Base-by-base conservation (phyloP, 2,113 vertebrate genomes). In the Glareola pratincola region DNA sequence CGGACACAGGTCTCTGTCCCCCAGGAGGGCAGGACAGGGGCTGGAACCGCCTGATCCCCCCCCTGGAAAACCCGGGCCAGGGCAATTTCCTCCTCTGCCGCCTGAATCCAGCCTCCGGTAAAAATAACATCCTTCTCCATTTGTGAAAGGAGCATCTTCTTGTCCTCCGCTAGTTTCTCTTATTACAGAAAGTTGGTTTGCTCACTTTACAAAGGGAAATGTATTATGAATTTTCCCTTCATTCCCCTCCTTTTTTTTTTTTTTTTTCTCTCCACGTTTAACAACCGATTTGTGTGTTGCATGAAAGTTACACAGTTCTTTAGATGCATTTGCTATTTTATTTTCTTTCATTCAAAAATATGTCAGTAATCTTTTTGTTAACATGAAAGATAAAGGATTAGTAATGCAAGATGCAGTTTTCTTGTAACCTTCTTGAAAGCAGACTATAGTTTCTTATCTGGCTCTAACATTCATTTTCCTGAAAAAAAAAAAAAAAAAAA, bases 361-460 rank as follows among this genome's bases (percentile, higher is more conserved):
- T 98, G 98, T 98, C 98, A 97, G 98, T 98, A 98, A 98, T 98
- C 98, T 98, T 98, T 98, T 98, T 98, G 98, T 98, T 98, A 98
- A 98, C 98, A 98, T 97, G 98, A 98, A 97, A 98, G 98, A 98
- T 98, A 98, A 98, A 98, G 98, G 98, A 98, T 98, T 98, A 98
- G 98, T 98, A 98, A 98, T 98, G 98, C 98, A 98, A 98, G 98
- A 98, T 98, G 98, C 98, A 98, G 98, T 98, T 98, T 98, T 98
- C 98, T 98, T 98, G 98, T 98, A 98, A 98, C 98, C 98, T 98
- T 97, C 98, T 98, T 98, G 98, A 98, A 98, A 98, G 98, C 98
- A 97, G 97, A 96, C 98, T 98, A 98, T 98, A 98, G 98, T 98
- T 98, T 98, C 98, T 98, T 98, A 98, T 98, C 98, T 98, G 98